A percentile compares a stretch with the other conserved stretches of the same genome.
Conservation (phyloP, 2,797 vertebrate species). For the Perodicticus potto region DNA sequence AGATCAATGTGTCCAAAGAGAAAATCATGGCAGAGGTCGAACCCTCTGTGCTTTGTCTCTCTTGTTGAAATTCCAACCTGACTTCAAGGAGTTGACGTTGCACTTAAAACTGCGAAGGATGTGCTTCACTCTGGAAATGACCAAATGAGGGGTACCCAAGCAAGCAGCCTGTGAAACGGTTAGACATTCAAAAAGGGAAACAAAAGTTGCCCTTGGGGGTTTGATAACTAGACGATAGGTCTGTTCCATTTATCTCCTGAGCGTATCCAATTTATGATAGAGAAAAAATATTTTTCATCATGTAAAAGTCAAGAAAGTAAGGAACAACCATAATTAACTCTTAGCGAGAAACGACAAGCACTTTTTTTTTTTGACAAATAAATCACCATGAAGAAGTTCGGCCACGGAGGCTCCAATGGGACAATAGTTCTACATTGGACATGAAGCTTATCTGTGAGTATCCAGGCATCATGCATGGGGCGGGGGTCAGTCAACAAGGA, state of each 20-base stretch:
- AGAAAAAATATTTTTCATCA: conserved; percentile 26
- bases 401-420: neutral
- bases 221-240: neutral
- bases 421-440: neutral
- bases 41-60: neutral
- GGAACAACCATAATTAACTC: conserved; percentile 31
- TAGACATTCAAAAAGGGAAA: conserved; percentile 17
- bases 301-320: neutral
- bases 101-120: neutral
- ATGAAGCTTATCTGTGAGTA: neutral
- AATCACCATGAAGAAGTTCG: conserved; percentile 58
- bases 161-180: conserved; percentile 26
- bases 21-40: conserved; percentile 16
- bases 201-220: conserved; percentile 31
- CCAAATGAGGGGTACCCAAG: conserved; percentile 43
- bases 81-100: conserved; percentile 40
- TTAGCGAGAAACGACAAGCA: conserved; percentile 42
- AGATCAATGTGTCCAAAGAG: neutral
- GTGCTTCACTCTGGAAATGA: conserved; percentile 15
- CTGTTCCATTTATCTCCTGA: conserved; percentile 62
- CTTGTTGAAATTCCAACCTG: conserved; percentile 31
- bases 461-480: neutral
- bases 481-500: neutral
- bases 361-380: conserved; percentile 63
- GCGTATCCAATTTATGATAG: neutral